phyloP scores from a whole-genome alignment of 37 sponge, comb jelly and placozoan genomes.

The Oscarella lobularis region DNA sequence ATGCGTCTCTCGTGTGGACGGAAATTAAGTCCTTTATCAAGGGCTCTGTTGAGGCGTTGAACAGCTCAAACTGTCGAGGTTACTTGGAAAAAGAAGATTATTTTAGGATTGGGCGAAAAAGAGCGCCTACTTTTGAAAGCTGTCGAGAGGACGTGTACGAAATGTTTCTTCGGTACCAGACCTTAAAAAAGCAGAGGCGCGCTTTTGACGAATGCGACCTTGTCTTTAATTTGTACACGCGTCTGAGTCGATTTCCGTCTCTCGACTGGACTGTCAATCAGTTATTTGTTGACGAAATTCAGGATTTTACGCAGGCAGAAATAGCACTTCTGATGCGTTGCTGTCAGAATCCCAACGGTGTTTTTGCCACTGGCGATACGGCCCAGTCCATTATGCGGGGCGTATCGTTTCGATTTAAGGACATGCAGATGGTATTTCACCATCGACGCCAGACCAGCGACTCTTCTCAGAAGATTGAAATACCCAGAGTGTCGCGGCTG shows the following conservation, averaged over 20 bases:
- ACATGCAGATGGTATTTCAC: conserved; percentile 45
- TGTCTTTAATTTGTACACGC: conserved; percentile 17
- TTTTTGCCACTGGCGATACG: conserved; percentile 66
- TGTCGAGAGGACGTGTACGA: conserved; percentile 33
- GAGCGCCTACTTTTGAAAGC: conserved; percentile 47
- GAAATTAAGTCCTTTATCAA: conserved; percentile 76
- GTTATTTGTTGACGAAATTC: conserved; percentile 68
- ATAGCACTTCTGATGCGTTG: conserved; percentile 27
- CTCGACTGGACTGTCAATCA: conserved; percentile 23
- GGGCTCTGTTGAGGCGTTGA: conserved; percentile 51
- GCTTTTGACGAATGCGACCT: conserved; percentile 64
- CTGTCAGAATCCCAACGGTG: conserved; percentile 39
- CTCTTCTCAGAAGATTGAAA: neutral
- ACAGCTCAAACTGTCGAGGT: conserved; percentile 13
- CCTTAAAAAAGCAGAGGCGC: neutral
- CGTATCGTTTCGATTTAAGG: conserved; percentile 55
- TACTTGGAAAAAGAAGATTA: conserved; percentile 38
- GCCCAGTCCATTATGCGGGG: conserved; percentile 81
- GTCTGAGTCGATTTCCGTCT: conserved; percentile 6
- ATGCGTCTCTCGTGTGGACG: conserved; percentile 67
- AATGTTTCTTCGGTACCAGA: conserved; percentile 16
- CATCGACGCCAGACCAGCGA: neutral
- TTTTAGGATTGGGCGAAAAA: conserved; percentile 29
- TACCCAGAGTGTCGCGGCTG: conserved; percentile 19
- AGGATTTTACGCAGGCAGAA: conserved; percentile 82